These are phyloP conservation scores for Cecropterus lyciades DNA, from an alignment of 1,140 invertebrate genomes.

Conservation along the genomic window DNA sequence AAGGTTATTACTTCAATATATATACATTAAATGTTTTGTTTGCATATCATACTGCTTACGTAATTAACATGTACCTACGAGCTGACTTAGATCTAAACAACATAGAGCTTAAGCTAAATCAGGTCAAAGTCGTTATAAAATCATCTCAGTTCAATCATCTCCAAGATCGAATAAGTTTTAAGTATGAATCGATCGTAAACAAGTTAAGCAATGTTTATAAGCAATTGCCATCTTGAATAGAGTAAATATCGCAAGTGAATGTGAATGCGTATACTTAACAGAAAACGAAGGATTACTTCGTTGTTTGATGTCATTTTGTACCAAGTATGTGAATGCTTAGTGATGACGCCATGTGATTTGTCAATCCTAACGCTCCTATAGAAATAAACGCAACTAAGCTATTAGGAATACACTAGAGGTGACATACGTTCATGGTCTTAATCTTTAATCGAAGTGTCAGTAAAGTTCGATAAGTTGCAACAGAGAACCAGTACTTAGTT, in stretches of 20 bases:
- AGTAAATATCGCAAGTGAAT: conserved; percentile 26
- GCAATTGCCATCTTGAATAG: conserved; percentile 15
- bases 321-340: conserved; percentile 5
- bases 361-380: conserved; percentile 2
- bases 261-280: conserved; percentile 14
- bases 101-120: too few relatives aligned
- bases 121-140: background rate
- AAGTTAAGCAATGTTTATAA: background rate
- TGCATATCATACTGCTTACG: too few relatives aligned
- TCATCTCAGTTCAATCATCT: background rate
- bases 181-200: background rate
- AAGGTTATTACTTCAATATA: too few relatives aligned
- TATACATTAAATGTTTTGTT: too few relatives aligned
- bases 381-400: conserved; percentile 2
- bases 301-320: conserved; percentile 18
- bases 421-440: conserved; percentile 9
- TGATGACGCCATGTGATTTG: conserved; percentile 20
- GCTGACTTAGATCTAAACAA: too few relatives aligned
- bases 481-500: background rate
- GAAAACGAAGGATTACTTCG: conserved; percentile 11
- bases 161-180: background rate
- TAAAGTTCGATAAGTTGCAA: background rate
- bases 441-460: conserved; percentile 10
- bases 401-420: conserved; percentile 1
- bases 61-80: too few relatives aligned